Conservation (phyloP, 2,888 invertebrate species). For the Trichogramma dendrolimi region DNA sequence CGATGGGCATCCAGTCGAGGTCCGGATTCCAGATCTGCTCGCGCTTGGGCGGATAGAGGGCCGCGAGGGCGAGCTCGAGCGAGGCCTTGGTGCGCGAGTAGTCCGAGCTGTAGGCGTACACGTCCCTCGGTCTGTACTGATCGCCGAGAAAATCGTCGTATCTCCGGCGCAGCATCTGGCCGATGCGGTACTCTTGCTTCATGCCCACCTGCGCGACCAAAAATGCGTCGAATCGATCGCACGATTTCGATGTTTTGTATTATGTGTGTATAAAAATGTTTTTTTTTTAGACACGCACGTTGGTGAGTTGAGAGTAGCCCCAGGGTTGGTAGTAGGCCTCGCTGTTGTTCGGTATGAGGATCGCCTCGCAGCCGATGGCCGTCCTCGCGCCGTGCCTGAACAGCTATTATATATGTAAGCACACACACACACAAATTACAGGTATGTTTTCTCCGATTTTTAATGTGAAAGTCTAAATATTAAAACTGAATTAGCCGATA, state of each 20-base stretch:
- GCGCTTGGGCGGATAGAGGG: constrained; percentile 32
- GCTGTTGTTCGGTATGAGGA: constrained; percentile 35
- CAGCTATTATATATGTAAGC: constrained; percentile 48
- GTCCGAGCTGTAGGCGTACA: constrained; percentile 33
- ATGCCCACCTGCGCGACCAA: constrained; percentile 33
- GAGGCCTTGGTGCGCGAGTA: constrained; percentile 36
- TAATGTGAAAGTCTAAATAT: too few species aligned
- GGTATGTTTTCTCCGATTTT: too few species aligned
- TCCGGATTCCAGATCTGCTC: constrained; percentile 31
- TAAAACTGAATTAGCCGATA: too few species aligned
- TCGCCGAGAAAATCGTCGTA: constrained; percentile 33
- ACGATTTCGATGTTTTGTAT: neutral
- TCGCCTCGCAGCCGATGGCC: constrained; percentile 32
- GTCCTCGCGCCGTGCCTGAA: constrained; percentile 52
- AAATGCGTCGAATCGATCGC: neutral
- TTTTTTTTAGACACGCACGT: constrained; percentile 47
- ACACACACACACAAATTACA: too few species aligned
- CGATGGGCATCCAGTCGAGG: constrained; percentile 35
- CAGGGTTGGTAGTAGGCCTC: constrained; percentile 54
- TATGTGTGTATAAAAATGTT: neutral
- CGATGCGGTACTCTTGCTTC: constrained; percentile 34
- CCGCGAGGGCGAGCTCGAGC: constrained; percentile 35
- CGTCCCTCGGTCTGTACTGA: constrained; percentile 29
- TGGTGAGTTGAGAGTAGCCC: constrained; percentile 57
- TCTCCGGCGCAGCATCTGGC: constrained; percentile 32